These are phyloP conservation scores for Malthinus seriepunctatus DNA, from an alignment of 2,888 invertebrate genomes.

Conservation along the genomic window DNA sequence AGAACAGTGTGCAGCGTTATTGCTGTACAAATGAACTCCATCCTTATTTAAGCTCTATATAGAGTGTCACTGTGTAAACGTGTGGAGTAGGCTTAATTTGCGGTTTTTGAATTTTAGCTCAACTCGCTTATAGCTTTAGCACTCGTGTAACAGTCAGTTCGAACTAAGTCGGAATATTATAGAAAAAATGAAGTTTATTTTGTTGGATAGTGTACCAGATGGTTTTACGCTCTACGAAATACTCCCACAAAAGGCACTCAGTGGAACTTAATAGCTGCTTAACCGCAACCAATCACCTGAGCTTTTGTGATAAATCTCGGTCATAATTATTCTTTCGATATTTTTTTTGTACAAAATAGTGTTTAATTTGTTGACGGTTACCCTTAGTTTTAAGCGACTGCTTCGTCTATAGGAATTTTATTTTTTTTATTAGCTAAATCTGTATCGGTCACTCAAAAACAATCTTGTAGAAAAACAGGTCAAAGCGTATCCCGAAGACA, in stretches of 20 bases:
- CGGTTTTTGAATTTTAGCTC: no score
- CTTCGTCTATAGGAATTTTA: no score
- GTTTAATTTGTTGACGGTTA: background rate
- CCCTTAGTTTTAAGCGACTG: no score
- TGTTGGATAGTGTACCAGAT: constrained; percentile 17
- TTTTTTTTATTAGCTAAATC: constrained; percentile 21
- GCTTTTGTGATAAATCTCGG: constrained; percentile 18
- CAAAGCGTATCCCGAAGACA: constrained; percentile 26
- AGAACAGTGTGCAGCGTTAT: no score
- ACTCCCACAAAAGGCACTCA: constrained; percentile 29
- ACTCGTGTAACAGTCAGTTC: background rate
- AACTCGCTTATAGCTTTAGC: no score
- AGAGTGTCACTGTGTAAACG: no score
- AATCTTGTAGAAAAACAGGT: constrained; percentile 11
- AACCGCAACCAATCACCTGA: constrained; percentile 27
- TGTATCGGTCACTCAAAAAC: constrained; percentile 13
- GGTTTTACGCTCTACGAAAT: constrained; percentile 26
- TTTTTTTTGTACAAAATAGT: background rate
- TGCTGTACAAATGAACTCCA: no score
- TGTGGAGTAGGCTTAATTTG: no score
- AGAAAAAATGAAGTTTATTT: background rate
- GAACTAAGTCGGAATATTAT: constrained; percentile 3
- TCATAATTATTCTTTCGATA: constrained; percentile 4
- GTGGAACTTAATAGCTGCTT: constrained; percentile 24
- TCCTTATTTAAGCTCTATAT: no score